Percentiles rank a stretch among this genome's conserved stretches.
phyloP scores from a whole-genome alignment of 2,888 invertebrate genomes.

The Idaea dimidiata region DNA sequence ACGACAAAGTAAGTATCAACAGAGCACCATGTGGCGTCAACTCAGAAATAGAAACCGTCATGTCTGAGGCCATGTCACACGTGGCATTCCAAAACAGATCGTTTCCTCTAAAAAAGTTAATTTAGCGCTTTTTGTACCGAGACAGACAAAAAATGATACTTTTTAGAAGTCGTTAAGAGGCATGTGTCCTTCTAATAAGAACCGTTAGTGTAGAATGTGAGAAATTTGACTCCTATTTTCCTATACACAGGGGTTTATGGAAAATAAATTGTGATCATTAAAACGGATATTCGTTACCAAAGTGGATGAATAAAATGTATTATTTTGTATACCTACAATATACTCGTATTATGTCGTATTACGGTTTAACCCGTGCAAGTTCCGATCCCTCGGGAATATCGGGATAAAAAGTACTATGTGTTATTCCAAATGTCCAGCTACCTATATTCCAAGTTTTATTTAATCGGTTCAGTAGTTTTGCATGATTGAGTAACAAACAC shows the following conservation, averaged over 20 bases:
- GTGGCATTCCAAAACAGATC: conserved; percentile 76
- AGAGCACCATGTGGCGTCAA: conserved; percentile 62
- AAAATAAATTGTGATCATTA: conserved; percentile 20
- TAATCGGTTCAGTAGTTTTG: too few relatives aligned
- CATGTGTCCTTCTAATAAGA: conserved; percentile 71
- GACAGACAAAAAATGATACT: conserved; percentile 66
- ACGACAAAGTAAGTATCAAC: conserved; percentile 75
- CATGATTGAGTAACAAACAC: too few relatives aligned
- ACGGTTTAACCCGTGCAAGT: too few relatives aligned
- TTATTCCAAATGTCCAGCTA: too few relatives aligned
- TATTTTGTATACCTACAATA: neutral
- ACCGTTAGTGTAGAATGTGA: conserved; percentile 57
- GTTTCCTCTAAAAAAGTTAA: conserved; percentile 81
- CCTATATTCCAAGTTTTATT: too few relatives aligned
- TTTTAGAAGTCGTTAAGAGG: conserved; percentile 66
- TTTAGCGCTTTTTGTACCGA: conserved; percentile 70
- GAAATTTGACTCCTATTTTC: conserved; percentile 73
- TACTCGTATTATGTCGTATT: too few relatives aligned
- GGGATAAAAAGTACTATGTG: too few relatives aligned
- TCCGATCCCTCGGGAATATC: too few relatives aligned
- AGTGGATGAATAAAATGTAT: neutral
- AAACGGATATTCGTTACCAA: neutral
- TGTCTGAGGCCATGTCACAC: conserved; percentile 62
- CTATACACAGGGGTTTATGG: conserved; percentile 44
- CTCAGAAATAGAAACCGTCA: conserved; percentile 65